Percentiles rank a stretch among this genome's conserved stretches.
Evolutionary conservation across 2,888 invertebrate genomes (phyloP).

Genomic region (Xiphydria camelus): DNA sequence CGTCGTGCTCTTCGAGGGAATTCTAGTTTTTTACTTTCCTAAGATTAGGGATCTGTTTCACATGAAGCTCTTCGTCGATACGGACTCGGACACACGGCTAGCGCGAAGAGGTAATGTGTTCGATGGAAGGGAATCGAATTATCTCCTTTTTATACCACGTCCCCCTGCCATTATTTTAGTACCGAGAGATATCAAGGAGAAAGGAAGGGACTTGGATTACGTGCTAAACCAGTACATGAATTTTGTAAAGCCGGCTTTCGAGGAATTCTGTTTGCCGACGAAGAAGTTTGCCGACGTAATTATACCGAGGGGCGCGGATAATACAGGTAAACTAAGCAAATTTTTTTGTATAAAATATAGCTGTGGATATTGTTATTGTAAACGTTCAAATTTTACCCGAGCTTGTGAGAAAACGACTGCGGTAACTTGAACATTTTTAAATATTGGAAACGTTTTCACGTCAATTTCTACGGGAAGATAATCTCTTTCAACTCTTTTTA

Average conservation of each 20-base stretch:
- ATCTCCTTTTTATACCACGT: slow-evolving; percentile 4
- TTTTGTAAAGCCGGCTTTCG: slow-evolving; percentile 99
- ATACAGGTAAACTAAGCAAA: slow-evolving; percentile 73
- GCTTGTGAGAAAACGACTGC: too few species aligned
- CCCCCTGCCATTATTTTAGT: slow-evolving; percentile 76
- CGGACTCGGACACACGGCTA: slow-evolving; percentile 96
- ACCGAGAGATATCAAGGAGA: slow-evolving; percentile 92
- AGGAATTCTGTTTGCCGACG: slow-evolving; percentile 97
- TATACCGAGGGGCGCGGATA: slow-evolving; percentile 97
- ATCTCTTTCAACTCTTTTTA: too few species aligned
- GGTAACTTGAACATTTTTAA: too few species aligned
- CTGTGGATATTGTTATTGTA: too few species aligned
- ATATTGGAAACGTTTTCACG: too few species aligned
- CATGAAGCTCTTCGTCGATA: slow-evolving; percentile 99
- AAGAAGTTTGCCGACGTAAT: slow-evolving; percentile 99
- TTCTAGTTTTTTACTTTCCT: slow-evolving; percentile 96
- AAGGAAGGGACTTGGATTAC: slow-evolving; percentile 90
- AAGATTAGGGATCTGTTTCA: slow-evolving; percentile 93
- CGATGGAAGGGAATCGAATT: too few species aligned
- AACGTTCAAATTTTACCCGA: too few species aligned
- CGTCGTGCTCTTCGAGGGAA: slow-evolving; percentile 96
- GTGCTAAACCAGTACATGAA: slow-evolving; percentile 96
- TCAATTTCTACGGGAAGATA: too few species aligned
- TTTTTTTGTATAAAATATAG: not conserved
- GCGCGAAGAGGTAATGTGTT: slow-evolving; percentile 82